phyloP scores from a whole-genome alignment of 1,140 invertebrate genomes.

The Oscheius sp. region DNA sequence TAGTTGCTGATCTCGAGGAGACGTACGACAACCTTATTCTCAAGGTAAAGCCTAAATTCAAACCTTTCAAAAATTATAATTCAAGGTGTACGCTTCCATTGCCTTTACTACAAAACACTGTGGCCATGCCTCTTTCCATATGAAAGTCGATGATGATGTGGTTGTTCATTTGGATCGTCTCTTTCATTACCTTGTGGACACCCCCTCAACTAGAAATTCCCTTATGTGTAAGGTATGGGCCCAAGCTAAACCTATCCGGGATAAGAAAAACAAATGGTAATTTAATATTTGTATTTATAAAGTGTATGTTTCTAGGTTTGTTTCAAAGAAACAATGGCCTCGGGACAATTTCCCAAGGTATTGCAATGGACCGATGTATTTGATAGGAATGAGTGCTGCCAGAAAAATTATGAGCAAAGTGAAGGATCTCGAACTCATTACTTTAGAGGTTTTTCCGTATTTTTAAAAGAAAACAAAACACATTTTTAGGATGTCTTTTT shows the following conservation, averaged over 20 bases:
- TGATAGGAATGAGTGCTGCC: not conserved
- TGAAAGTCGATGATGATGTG: conserved; percentile 18
- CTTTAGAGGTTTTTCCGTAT: not conserved
- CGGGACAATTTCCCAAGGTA: not conserved
- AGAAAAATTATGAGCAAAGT: not conserved
- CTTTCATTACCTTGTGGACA: conserved; percentile 1
- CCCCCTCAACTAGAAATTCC: not conserved
- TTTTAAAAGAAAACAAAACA: not conserved
- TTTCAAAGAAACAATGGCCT: conserved; percentile 1
- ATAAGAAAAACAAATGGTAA: conserved; percentile 6
- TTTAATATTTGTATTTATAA: not conserved
- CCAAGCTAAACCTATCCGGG: not conserved
- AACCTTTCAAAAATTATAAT: not conserved
- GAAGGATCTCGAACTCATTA: not conserved
- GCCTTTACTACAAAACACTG: not conserved
- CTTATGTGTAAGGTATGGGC: conserved; percentile 6
- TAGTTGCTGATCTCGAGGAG: conserved; percentile 3
- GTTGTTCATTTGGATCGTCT: not conserved
- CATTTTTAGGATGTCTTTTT: conserved; percentile 12
- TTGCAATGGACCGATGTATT: conserved; percentile 10
- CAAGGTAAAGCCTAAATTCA: not conserved
- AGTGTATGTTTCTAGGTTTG: conserved; percentile 4
- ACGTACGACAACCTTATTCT: conserved; percentile 8
- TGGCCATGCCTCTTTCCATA: not conserved
- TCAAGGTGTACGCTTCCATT: conserved; percentile 5